Conservation (phyloP, 2,113 vertebrate genomes). For the Danio rerio region GRCz12tu NC_133191.1:24527001-24527500, state of each 20-base stretch:
- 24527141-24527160: constrained; percentile 18
- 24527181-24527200: neutral
- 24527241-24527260: constrained; percentile 32
- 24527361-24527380: constrained; percentile 72
- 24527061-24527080: constrained; percentile 25
- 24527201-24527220: constrained; percentile 19
- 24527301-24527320: constrained; percentile 21
- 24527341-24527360: constrained; percentile 66
- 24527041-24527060: constrained; percentile 16
- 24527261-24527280: constrained; percentile 36
- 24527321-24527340: constrained; percentile 59
- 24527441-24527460: constrained; percentile 46
- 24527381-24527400: constrained; percentile 63
- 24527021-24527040: constrained; percentile 30
- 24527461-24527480: constrained; percentile 44
- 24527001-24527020: neutral
- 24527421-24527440: constrained; percentile 41
- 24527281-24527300: constrained; percentile 25
- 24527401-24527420: neutral
- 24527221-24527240: constrained; percentile 14
- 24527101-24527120: constrained; percentile 36
- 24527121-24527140: constrained; percentile 23
- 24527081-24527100: constrained; percentile 30
- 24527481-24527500: neutral
- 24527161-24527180: constrained; percentile 37